These are phyloP conservation scores for Pachyramphus minor DNA, from an alignment of 2,113 vertebrate species.

Conservation along the genomic window DNA sequence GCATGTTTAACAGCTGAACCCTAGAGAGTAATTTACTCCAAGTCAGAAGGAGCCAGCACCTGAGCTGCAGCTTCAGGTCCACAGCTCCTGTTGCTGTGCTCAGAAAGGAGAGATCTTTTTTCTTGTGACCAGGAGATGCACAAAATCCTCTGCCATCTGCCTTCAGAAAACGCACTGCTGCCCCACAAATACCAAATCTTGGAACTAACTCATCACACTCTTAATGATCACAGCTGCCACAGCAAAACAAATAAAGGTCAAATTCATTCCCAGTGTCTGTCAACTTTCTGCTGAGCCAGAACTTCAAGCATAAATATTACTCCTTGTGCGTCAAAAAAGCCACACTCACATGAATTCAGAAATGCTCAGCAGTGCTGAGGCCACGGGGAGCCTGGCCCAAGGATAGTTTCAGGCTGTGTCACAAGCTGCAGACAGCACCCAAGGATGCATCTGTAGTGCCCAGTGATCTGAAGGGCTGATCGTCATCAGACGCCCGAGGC, in stretches of 20 bases:
- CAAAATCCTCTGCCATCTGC: background rate
- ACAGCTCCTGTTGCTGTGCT: background rate
- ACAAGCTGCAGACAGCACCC: background rate
- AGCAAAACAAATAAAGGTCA: background rate
- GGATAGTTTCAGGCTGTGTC: background rate
- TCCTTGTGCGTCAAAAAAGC: background rate
- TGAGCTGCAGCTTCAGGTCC: background rate
- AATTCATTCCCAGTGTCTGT: background rate
- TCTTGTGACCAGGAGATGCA: background rate
- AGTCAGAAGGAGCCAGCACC: background rate
- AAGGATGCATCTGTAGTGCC: background rate
- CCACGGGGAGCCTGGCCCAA: background rate
- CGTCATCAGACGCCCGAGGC: background rate
- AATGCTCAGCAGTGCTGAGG: background rate
- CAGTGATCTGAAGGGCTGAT: background rate
- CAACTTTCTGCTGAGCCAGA: background rate
- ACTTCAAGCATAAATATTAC: background rate
- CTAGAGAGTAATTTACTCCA: background rate
- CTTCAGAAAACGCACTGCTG: background rate
- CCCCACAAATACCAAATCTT: background rate
- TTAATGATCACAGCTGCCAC: background rate
- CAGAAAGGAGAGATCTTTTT: background rate
- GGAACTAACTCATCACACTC: background rate
- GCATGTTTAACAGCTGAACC: background rate
- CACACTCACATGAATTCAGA: background rate